These are phyloP conservation scores for Drosophila macrothrix DNA, from an alignment of 2,888 invertebrate species.

Conservation along the genomic window DNA sequence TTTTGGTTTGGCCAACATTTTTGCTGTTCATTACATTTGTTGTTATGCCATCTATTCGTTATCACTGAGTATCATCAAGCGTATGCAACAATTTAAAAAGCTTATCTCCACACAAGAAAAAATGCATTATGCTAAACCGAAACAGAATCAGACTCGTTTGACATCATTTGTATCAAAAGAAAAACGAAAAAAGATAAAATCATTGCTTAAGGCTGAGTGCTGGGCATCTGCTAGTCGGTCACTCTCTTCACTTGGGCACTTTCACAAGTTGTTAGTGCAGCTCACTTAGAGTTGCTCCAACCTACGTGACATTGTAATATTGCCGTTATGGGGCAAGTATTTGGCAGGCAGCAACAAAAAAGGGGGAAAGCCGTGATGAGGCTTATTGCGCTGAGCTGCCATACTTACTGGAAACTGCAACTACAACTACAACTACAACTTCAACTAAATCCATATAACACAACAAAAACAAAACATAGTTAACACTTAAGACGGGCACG, in stretches of 20 bases:
- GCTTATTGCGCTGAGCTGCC: constrained; percentile 6
- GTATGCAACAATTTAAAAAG: neutral
- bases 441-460: neutral
- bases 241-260: neutral
- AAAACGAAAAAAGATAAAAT: neutral
- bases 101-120: neutral
- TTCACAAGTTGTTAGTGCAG: constrained; percentile 28
- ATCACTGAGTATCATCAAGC: neutral
- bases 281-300: constrained; percentile 8
- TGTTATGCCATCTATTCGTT: neutral
- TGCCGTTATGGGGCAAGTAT: constrained; percentile 12
- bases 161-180: neutral
- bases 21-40: constrained; percentile 44
- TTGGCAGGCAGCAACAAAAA: neutral
- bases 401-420: constrained; percentile 17
- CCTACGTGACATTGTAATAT: constrained; percentile 47
- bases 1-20: constrained; percentile 70
- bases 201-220: neutral
- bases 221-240: neutral
- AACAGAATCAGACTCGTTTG: neutral
- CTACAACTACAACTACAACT: neutral
- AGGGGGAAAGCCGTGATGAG: neutral
- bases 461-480: constrained; percentile 15
- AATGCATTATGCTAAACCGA: neutral
- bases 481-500: constrained; percentile 21